Base-by-base conservation (phyloP, 2,113 vertebrate genomes). In the Mandrillus leucophaeus region DNA sequence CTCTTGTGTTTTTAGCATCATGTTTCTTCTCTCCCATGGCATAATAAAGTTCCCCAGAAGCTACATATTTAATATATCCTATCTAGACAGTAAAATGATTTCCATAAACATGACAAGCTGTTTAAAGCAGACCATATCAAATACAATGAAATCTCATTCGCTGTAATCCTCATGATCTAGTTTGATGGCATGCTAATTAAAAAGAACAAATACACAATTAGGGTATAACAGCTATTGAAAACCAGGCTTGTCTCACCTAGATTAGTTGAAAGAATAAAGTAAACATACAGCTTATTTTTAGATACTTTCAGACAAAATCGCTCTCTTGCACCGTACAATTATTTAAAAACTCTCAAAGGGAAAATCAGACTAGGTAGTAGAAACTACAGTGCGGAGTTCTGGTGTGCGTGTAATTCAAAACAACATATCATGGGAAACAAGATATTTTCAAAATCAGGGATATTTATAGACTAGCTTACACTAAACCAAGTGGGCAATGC, bases 201-300 rank as follows among this genome's bases (percentile, higher is more conserved):
- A 93, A 86, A 91, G 45, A 83, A 76, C 32, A 82, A 94, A 93
- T 43, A 76, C 32, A 83, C n/a, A 95, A 73, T 73, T 90, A 94
- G 22, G 64, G 17, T 48, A n/a, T 79, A 81, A 79, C 0, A 32
- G 48, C 40, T 95, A 72, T 50, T 80, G 93, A 92, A 87, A 76
- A 95, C 6, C 35, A 81, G 30, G 2, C 14, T 96, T 55, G 38
- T 68, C 59, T 93, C 38, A 40, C 27, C n/a, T 78, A 96, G 48
- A 52, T 93, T 82, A 83, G 88, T 93, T 81, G 78, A 93, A 95
- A 92, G 55, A 95, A 35, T 96, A 84, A 87, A 81, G 35, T 92
- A 95, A 96, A 59, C 16, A 78, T 79, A 35, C 14, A 80, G 17
- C 95, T 88, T 95, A 85, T 92, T 97, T 90, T 72, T 83, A 95